Evolutionary conservation across 2,797 vertebrate genomes (phyloP).

Genomic region (Pipistrellus pygmaeus): DNA sequence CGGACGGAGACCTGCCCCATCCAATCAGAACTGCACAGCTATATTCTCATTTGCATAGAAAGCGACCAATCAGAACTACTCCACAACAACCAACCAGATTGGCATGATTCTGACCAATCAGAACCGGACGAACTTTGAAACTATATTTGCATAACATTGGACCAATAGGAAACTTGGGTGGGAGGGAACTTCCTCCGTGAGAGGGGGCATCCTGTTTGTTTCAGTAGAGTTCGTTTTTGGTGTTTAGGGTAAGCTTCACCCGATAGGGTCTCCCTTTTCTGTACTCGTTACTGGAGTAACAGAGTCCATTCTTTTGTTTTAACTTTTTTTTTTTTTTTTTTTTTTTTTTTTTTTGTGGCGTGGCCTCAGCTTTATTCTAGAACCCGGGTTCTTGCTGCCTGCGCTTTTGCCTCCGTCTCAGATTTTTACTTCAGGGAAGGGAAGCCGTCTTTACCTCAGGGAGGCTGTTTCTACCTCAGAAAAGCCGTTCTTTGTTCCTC

Average conservation of each 20-base stretch:
- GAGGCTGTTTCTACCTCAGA: not conserved
- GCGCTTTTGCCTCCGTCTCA: not conserved
- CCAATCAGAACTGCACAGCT: not conserved
- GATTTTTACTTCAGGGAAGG: not conserved
- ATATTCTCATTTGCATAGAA: not conserved
- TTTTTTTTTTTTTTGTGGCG: not conserved
- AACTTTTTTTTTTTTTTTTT: not conserved
- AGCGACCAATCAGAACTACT: not conserved
- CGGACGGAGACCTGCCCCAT: not conserved
- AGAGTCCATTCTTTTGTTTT: not conserved
- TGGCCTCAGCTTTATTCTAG: not conserved
- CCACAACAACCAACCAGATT: not conserved
- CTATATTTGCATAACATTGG: not conserved
- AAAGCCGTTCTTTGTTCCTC: not conserved
- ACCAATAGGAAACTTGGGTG: not conserved
- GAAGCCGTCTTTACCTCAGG: not conserved
- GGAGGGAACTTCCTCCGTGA: not conserved
- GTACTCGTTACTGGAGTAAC: not conserved
- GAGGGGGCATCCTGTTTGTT: accelerated
- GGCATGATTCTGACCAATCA: not conserved
- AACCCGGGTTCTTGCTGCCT: not conserved
- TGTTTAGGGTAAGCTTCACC: not conserved
- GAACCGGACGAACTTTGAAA: not conserved
- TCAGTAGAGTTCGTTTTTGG: accelerated
- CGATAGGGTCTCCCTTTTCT: no score